phyloP scores from a whole-genome alignment of 2,888 invertebrate genomes.

The Liopterus haemorrhoidalis region DNA sequence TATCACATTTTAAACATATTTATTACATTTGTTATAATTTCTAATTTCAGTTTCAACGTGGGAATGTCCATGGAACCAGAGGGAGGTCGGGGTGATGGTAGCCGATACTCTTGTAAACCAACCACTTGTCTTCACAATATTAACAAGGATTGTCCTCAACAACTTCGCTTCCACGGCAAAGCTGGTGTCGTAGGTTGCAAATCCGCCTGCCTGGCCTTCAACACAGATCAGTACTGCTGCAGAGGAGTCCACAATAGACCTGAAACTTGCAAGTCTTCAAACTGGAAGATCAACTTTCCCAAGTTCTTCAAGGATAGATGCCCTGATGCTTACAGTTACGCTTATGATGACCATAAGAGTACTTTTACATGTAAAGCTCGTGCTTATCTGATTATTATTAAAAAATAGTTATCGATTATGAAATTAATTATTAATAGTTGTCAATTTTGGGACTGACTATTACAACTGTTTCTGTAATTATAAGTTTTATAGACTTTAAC shows the following conservation, averaged over 20 bases:
- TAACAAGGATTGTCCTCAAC: slow-evolving; percentile 28
- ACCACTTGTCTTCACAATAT: slow-evolving; percentile 29
- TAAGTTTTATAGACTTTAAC: no score
- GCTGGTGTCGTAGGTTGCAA: slow-evolving; percentile 32
- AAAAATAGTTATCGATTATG: slow-evolving; percentile 2
- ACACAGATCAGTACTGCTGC: slow-evolving; percentile 43
- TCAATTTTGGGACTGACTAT: slow-evolving; percentile 34
- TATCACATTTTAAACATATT: slow-evolving; percentile 8
- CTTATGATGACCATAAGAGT: slow-evolving; percentile 42
- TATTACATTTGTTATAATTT: no score
- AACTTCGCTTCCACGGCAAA: slow-evolving; percentile 28
- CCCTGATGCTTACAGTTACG: slow-evolving; percentile 45
- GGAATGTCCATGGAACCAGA: slow-evolving; percentile 31
- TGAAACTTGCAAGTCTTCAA: slow-evolving; percentile 37
- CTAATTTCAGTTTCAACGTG: no score
- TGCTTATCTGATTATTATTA: slow-evolving; percentile 21
- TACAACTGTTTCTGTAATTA: no score
- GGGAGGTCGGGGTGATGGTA: slow-evolving; percentile 26
- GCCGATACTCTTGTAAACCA: slow-evolving; percentile 35
- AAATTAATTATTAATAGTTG: slow-evolving; percentile 27
- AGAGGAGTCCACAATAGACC: slow-evolving; percentile 39
- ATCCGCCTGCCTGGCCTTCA: slow-evolving; percentile 38
- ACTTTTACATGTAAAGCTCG: slow-evolving; percentile 40
- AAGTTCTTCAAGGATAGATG: slow-evolving; percentile 44
- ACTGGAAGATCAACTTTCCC: slow-evolving; percentile 39